Conservation (phyloP, 2,888 invertebrate genomes). For the Sinhomidia bicolor region DNA sequence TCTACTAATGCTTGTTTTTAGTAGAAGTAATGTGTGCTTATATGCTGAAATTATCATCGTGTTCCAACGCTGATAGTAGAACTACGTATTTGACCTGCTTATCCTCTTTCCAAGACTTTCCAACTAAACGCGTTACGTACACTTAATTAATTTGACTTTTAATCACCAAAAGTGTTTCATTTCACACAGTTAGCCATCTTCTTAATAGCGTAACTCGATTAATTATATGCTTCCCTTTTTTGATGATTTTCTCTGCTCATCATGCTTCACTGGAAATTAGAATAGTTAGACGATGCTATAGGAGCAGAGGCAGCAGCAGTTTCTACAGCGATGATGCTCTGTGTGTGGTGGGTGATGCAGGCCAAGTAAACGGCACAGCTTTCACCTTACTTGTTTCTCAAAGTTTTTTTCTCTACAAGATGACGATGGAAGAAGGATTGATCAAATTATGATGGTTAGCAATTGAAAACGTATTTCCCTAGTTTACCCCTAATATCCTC, state of each 20-base stretch:
- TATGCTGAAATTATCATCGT: no score
- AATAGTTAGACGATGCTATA: neutral
- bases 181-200: neutral
- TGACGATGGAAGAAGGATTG: neutral
- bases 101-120: no score
- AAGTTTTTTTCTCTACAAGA: no score
- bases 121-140: neutral
- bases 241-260: neutral
- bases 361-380: no score
- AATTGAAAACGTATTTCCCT: conserved; percentile 31
- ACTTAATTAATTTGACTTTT: conserved; percentile 5
- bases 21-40: no score
- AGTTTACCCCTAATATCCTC: neutral
- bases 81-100: no score
- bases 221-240: neutral
- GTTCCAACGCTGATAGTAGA: no score
- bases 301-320: no score
- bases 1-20: no score
- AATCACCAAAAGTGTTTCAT: neutral
- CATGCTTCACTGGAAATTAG: neutral
- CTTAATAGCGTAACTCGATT: neutral
- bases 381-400: no score
- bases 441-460: conserved; percentile 23
- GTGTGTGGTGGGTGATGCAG: no score
- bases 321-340: no score